Base-by-base conservation (phyloP, 2,113 vertebrate genomes). In the Callocephalon fimbriatum region DNA sequence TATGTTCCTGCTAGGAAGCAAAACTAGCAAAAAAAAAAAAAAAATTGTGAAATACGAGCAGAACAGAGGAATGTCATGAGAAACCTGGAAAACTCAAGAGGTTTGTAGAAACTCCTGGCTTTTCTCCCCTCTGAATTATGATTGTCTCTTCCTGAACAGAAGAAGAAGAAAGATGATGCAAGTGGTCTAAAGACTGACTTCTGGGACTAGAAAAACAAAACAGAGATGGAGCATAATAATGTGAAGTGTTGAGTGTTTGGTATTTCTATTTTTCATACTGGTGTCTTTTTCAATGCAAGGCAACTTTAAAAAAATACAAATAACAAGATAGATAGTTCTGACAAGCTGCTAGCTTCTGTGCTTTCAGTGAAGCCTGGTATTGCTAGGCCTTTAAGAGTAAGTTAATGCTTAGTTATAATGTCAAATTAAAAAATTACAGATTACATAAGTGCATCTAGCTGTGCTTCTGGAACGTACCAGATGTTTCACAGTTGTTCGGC, bases 401-500 rank as follows among this genome's bases (percentile, higher is more conserved):
- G 32, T 71, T 90, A 67, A 32, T 80, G 32, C 50, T 88, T 65
- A 56, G 59, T 77, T 90, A 32, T 37, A 61, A 42, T 86, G 79
- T 84, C 61, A 93, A 35, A 86, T 50, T 93, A 86, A 92, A 92
- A 93, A 92, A 88, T 86, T 74, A 48, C 44, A 45, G 73, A 86
- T 94, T 76, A 91, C 53, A 75, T 92, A 78, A 97, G 48, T 32
- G 40, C 20, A 78, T 59, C 59, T 93, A 37, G 51, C 76, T 72
- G 47, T 86, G 70, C 47, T 87, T 89, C 84, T 84, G 65, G 84
- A 92, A 62, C 1, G 16, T 44, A 40, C 61, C 80, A 88, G 76
- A 84, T 92, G 90, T 97, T 96, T 95, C 86, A 78, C 76, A 77
- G 3, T 81, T 2, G 11, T 77, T 86, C 93, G 83, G 83, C 68